phyloP scores from a whole-genome alignment of 2,797 vertebrate species.

The Protonibea diacanthus region DNA sequence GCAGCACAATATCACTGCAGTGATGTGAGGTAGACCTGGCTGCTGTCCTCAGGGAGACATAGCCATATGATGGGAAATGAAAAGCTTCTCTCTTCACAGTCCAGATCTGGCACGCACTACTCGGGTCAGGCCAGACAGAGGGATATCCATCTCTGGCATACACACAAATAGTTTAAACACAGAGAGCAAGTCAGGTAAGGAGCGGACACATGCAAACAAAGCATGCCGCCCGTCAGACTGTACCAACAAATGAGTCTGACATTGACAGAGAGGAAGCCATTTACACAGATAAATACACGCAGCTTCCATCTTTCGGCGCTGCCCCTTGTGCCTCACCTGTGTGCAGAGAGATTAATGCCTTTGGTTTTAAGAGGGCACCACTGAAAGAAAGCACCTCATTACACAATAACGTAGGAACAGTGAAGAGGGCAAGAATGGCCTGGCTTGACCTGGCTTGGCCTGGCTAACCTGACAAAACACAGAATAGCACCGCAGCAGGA shows the following conservation, averaged over 20 bases:
- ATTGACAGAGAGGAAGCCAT: slow-evolving; percentile 28
- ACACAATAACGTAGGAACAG: slow-evolving; percentile 28
- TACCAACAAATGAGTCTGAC: slow-evolving; percentile 19
- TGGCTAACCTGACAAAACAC: slow-evolving; percentile 32
- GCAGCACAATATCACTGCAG: slow-evolving; percentile 35
- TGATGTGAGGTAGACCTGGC: slow-evolving; percentile 7
- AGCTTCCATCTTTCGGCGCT: slow-evolving; percentile 14
- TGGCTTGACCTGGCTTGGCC: not conserved
- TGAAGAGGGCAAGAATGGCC: slow-evolving; percentile 8
- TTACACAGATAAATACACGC: slow-evolving; percentile 47
- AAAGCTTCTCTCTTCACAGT: slow-evolving; percentile 34
- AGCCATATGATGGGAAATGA: slow-evolving; percentile 41
- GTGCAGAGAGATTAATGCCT: slow-evolving; percentile 48
- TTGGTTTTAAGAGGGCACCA: slow-evolving; percentile 33
- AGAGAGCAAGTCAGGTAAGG: slow-evolving; percentile 1
- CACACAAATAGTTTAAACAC: slow-evolving; percentile 19
- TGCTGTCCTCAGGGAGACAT: slow-evolving; percentile 31
- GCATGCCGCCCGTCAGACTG: not conserved
- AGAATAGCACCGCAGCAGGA: slow-evolving; percentile 33
- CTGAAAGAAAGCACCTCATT: slow-evolving; percentile 53
- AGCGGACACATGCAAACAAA: slow-evolving; percentile 16
- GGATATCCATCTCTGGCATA: slow-evolving; percentile 16
- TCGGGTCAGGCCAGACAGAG: slow-evolving; percentile 4
- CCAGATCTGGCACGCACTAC: slow-evolving; percentile 18
- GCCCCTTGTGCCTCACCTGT: slow-evolving; percentile 27